These are phyloP conservation scores for Drosophila affinis DNA, from an alignment of 2,888 invertebrate species.

Conservation along the genomic window DNA sequence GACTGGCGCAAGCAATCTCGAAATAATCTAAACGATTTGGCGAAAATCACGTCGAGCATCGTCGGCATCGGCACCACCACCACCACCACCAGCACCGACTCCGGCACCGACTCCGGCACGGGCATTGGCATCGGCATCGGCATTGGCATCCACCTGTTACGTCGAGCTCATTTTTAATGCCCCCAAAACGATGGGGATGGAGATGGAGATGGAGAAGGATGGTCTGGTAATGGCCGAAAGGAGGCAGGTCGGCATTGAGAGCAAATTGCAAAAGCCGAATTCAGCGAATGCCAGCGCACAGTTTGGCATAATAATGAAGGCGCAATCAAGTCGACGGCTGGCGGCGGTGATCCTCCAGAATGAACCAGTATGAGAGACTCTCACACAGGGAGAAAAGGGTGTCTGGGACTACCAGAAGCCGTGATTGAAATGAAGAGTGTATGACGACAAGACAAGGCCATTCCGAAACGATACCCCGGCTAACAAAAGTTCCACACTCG, in stretches of 20 bases:
- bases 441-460: background rate
- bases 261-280: constrained; percentile 82
- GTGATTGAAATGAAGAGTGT: background rate
- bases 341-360: constrained; percentile 32
- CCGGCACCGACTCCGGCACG: constrained; percentile 2
- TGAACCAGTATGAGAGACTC: constrained; percentile 17
- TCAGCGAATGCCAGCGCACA: constrained; percentile 82
- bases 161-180: constrained; percentile 79
- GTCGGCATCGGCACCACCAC: constrained; percentile 39
- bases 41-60: constrained; percentile 74
- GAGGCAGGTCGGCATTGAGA: constrained; percentile 64
- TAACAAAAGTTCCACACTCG: background rate
- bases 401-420: constrained; percentile 13
- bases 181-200: constrained; percentile 46
- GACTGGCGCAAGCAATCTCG: constrained; percentile 78
- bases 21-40: constrained; percentile 81
- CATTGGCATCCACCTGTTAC: constrained; percentile 81
- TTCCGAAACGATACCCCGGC: too few relatives aligned
- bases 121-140: constrained; percentile 3
- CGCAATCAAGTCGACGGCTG: constrained; percentile 71
- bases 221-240: constrained; percentile 17
- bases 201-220: constrained; percentile 3
- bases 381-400: constrained; percentile 30
- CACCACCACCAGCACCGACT: too few relatives aligned
- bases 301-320: constrained; percentile 83